Evolutionary conservation across 1,140 invertebrate genomes (phyloP).

Genomic region (Cyclina sinensis): DNA sequence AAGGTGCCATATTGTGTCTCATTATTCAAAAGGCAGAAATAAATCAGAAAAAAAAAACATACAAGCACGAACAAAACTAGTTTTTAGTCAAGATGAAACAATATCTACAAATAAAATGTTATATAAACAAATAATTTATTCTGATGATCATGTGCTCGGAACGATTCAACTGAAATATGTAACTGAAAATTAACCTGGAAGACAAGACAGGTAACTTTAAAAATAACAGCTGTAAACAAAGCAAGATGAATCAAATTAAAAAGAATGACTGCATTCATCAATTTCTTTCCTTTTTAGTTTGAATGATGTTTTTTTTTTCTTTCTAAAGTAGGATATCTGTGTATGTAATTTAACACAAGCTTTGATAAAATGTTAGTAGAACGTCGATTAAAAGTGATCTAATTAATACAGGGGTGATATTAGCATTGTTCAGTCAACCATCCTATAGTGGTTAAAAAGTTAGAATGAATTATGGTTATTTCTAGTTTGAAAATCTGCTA

Average conservation of each 20-base stretch:
- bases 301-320: not conserved
- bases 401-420: too few relatives aligned
- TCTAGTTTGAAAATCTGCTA: too few relatives aligned
- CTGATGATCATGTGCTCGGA: not conserved
- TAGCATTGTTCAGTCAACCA: too few relatives aligned
- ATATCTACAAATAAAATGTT: not conserved
- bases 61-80: too few relatives aligned
- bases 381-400: too few relatives aligned
- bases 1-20: slow-evolving; percentile 71
- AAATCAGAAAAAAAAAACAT: not conserved
- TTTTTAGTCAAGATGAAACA: not conserved
- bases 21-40: slow-evolving; percentile 12
- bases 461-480: too few relatives aligned
- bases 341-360: too few relatives aligned
- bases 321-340: too few relatives aligned
- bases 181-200: not conserved
- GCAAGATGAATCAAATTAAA: not conserved
- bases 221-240: not conserved
- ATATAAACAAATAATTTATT: too few relatives aligned
- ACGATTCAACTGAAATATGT: not conserved
- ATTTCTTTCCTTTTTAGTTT: not conserved
- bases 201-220: not conserved
- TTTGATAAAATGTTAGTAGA: too few relatives aligned
- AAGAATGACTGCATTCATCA: not conserved
- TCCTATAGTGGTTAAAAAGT: too few relatives aligned